A percentile compares a stretch with the other conserved stretches of the same genome.
Conservation (phyloP, 2,888 invertebrate genomes). For the Chymomyza caudatula region DNA sequence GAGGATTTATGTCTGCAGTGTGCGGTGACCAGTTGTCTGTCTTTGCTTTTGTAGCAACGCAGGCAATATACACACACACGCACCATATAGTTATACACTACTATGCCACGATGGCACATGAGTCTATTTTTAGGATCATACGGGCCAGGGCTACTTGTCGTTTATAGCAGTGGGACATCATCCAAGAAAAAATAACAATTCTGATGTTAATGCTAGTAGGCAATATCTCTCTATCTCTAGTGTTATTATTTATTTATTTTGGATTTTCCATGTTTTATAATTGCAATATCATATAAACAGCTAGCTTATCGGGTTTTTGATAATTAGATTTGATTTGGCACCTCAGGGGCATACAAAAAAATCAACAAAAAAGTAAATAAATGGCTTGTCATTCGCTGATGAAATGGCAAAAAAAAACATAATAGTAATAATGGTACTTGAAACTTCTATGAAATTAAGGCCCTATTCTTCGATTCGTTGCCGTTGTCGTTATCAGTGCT, state of each 20-base stretch:
- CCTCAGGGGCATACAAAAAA: constrained; percentile 12
- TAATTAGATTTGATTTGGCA: constrained; percentile 29
- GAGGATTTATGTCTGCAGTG: constrained; percentile 66
- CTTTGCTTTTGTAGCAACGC: neutral
- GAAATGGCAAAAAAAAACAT: neutral
- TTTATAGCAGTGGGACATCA: neutral
- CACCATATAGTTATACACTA: neutral
- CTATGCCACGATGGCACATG: neutral
- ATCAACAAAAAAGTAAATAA: neutral
- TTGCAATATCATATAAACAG: constrained; percentile 46
- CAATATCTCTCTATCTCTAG: neutral
- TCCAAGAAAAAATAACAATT: neutral
- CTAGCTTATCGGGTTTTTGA: constrained; percentile 6
- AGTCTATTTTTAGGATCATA: neutral
- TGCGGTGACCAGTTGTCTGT: constrained; percentile 65
- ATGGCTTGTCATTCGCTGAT: neutral
- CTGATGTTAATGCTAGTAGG: neutral
- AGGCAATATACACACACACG: neutral
- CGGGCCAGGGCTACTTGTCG: neutral
- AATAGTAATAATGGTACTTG: constrained; percentile 4
- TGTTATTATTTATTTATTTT: constrained; percentile 31
- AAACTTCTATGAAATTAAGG: constrained; percentile 17
- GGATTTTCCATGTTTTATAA: constrained; percentile 46
- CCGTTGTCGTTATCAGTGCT: neutral
- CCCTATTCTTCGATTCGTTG: neutral